These are phyloP conservation scores for Aleadryas rufinucha DNA, from an alignment of 2,113 vertebrate genomes.

Conservation along the genomic window DNA sequence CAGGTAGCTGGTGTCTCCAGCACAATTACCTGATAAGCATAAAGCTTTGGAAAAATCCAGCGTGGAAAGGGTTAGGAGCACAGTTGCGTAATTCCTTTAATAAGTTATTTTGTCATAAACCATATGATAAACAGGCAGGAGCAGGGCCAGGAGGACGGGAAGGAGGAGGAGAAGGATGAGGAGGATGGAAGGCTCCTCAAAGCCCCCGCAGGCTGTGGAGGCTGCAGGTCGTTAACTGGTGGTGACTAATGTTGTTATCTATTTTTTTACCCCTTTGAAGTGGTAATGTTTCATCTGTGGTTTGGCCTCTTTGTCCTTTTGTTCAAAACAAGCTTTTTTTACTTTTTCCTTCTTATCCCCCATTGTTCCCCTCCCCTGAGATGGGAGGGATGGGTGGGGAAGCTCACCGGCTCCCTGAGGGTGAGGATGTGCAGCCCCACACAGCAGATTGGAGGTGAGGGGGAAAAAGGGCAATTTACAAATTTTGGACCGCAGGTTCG, in stretches of 20 bases:
- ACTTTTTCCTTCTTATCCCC: neutral
- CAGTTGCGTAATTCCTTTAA: constrained; percentile 31
- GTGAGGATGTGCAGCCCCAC: neutral
- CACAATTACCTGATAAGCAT: neutral
- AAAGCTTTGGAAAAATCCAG: constrained; percentile 41
- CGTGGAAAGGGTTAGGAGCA: neutral
- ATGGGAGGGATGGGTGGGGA: neutral
- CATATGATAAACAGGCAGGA: constrained; percentile 40
- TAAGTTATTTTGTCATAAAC: constrained; percentile 53
- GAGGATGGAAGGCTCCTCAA: constrained; percentile 6
- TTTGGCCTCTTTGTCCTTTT: constrained; percentile 16
- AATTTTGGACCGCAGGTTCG: neutral
- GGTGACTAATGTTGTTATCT: constrained; percentile 49
- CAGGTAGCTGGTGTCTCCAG: neutral
- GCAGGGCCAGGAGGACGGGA: neutral
- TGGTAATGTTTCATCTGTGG: constrained; percentile 28
- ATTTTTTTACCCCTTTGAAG: constrained; percentile 6
- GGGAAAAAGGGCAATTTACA: neutral
- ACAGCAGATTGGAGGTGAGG: rapidly evolving
- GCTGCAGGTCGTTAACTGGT: neutral
- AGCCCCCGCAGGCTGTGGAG: neutral
- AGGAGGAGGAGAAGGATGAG: neutral
- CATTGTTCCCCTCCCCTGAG: neutral
- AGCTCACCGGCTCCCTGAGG: rapidly evolving
- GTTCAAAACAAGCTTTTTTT: neutral